Base-by-base conservation (phyloP, 2,797 vertebrate genomes). In the Jordanella pulchra region DNA sequence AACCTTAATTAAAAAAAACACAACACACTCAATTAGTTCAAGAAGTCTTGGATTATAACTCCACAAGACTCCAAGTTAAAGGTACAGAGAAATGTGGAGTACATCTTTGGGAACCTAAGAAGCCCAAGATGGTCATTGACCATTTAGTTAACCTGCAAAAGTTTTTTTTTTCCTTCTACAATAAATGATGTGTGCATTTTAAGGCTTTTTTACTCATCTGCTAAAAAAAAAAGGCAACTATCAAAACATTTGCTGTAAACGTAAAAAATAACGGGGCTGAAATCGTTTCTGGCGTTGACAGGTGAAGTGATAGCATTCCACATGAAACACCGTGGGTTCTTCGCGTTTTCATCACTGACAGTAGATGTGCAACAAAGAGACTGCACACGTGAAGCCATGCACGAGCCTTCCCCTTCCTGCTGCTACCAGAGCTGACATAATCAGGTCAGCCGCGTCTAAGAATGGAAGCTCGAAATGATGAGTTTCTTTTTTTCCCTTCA, bases 381-480 rank as follows among this genome's bases (percentile, higher is more conserved):
- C 60, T 30, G 48, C 73, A 47, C 79, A 75, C 45, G 51, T 58
- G 2, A 74, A 79, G 79, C 69, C 79, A 58, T 65, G 69, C 78
- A 65, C n/a, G 78, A 67, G 81, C 53, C 35, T 78, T 81, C 80
- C 83, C 86, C 85, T 79, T 88, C 84, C 64, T 79, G 83, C 67
- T 64, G 53, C 68, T 71, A 7, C 79, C 68, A 83, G 81, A 77
- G 68, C 44, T 86, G 87, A 93, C 87, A 88, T 71, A 88, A 87
- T 87, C 75, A 83, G 86, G 89, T 89, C 85, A 91, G 85, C 30
- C 23, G 35, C 61, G 6, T 72, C 63, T 21, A 7, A 67, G 39
- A 73, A 45, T 25, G 25, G 51, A 75, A 51, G 64, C 68, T 51
- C 35, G 68, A 74, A 79, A 74, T 68, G 64, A 76, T 72, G 67